Evolutionary conservation across 2,113 vertebrate genomes (phyloP), one percentile per base, ranked within the genome.

Genomic region (Helogale parvula): DNA sequence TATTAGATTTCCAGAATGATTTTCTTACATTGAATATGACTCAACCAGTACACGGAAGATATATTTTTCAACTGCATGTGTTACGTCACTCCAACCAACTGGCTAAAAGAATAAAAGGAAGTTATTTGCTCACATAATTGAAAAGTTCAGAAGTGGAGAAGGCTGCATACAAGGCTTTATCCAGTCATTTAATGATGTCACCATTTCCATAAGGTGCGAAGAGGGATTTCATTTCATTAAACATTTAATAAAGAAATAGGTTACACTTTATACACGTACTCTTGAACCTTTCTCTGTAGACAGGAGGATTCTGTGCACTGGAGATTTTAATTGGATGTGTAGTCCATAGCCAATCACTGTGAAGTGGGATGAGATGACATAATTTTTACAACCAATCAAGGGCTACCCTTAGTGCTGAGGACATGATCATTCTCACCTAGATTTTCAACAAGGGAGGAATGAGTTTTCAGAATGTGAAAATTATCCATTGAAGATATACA

Each of bases 351-450:
- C 50, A 68, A 71, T 81, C 13, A 50, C 38, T 71, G 11, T 71
- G 45, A 71, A 88, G 71, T 84, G 21, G 6, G 7, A 7, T 57
- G 65, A 88, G 21, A 60, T 76, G 38, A 8, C 1, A 19, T 33
- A 63, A 13, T 33, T 25, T 54, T 79, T 89, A 65, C 35, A 35
- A 50, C 27, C 72, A 47, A 23, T n/a, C n/a, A 93, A 3, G 27
- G 23, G 10, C 10, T 33, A 77, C 9, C 1, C 3, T 76, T 88
- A 2, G 77, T 5, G 2, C 2, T 50, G 15, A 91, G 8, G 2
- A 11, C 4, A 21, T 1, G 17, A 13, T 8, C 31, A 31, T 80
- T 76, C 1, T 4, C 52, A 50, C 0, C 25, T 72, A 38, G 2
- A 23, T 10, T 11, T 66, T 3, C 9, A 66, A 5, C 14, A 97